Evolutionary conservation across 1,140 invertebrate species (phyloP), one percentile per base, ranked within the genome.

Genomic region (Formica selysi): DNA sequence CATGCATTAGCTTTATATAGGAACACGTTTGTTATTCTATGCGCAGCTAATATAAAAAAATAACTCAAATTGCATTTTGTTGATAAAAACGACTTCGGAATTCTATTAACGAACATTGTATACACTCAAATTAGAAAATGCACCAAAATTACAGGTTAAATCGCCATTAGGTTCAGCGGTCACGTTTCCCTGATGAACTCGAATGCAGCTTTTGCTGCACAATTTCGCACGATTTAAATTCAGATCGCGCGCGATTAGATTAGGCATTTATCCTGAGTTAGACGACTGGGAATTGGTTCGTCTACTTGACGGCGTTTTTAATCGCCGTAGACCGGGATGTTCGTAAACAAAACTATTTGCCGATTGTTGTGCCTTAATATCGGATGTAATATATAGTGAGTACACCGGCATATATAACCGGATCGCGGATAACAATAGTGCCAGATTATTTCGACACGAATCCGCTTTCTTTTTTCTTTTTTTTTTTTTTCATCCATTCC

Each of bases 371-470:
- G 41, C 26, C 38, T 73, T 80, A 88, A 88, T 86, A 86, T 76
- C 48, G 62, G 29, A 32, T 51, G 16, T 16, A 51, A 51, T 51
- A 51, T 61, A 61, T 83, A 67, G 65, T 13, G 59, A 16, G 3
- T 54, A 71, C 64, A 81, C 67, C 48, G 48, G 57, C 83, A 22
- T 62, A 59, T 26, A 22, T 22, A 62, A 44, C 54, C n/a, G 70
- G 64, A 84, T 87, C 76, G 67, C 54, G 48, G 29, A 73, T 71
- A 87, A 87, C 86, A 87, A 68, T 70, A 85, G 32, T 54, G 59
- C 2, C 38, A 11, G 41, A 67, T 89, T 89, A 80, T 88, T 88
- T 80, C 78, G n/a, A 78, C 59, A 44, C 22, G 51, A 73, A 57
- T 68, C 5, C 54, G 13, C 22, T 38, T 51, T 26, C 65, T 10